These are phyloP conservation scores for Siniperca scherzeri DNA, from an alignment of 2,797 vertebrate genomes.

Conservation along the genomic window DNA sequence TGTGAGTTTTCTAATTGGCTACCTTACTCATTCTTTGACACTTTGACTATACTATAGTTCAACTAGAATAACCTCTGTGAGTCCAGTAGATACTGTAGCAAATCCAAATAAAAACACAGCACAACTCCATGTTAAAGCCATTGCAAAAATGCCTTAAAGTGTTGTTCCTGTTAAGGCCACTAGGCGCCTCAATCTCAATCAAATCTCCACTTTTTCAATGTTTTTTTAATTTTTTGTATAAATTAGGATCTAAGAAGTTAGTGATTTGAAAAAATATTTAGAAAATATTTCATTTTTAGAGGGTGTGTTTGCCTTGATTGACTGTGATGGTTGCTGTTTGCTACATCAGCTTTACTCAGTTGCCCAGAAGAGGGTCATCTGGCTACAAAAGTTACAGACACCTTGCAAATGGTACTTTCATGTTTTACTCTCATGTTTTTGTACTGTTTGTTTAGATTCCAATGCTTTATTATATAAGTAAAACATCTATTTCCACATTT, in stretches of 20 bases:
- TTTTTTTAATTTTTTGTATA: background rate
- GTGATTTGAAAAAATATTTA: background rate
- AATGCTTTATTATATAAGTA: background rate
- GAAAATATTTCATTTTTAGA: background rate
- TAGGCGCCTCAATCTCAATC: background rate
- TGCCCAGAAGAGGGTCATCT: background rate
- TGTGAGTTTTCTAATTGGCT: background rate
- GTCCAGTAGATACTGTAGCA: background rate
- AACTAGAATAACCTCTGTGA: background rate
- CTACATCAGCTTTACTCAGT: background rate
- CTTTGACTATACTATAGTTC: background rate
- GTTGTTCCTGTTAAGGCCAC: background rate
- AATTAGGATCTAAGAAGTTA: background rate
- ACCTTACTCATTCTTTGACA: background rate
- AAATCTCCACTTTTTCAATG: background rate
- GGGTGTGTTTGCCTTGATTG: background rate
- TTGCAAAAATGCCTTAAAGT: background rate
- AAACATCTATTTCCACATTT: background rate
- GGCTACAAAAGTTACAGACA: background rate
- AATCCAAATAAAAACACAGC: background rate
- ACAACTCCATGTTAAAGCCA: background rate
- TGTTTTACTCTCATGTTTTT: background rate
- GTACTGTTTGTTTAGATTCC: background rate
- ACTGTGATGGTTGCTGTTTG: background rate
- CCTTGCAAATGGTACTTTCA: background rate